Percentiles rank a stretch among this genome's conserved stretches.
Conservation (phyloP, 2,888 invertebrate species). For the Lissocephala sabroskyi region DNA sequence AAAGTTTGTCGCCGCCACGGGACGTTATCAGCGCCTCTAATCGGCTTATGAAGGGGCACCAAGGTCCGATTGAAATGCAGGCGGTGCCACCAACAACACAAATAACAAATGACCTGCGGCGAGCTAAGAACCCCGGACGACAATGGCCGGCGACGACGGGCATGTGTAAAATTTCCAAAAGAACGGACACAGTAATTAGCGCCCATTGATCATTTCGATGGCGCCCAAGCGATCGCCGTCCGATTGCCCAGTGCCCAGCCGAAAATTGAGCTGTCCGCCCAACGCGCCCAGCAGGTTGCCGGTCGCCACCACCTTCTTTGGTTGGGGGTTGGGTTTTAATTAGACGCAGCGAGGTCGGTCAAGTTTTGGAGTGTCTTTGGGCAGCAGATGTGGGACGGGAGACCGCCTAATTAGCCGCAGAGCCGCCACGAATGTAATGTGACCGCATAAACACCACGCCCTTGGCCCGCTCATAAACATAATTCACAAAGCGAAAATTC, state of each 20-base stretch:
- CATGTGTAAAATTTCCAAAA: constrained; percentile 55
- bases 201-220: constrained; percentile 54
- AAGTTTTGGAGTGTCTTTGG: too few species aligned
- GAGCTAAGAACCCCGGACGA: constrained; percentile 35
- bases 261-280: too few species aligned
- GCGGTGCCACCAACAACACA: constrained; percentile 21
- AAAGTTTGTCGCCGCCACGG: constrained; percentile 57
- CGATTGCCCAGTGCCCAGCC: too few species aligned
- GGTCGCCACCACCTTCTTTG: too few species aligned
- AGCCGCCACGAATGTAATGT: too few species aligned
- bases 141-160: constrained; percentile 21
- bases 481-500: constrained; percentile 48
- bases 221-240: constrained; percentile 38
- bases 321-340: too few species aligned
- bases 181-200: constrained; percentile 58
- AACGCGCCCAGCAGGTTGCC: background rate
- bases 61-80: constrained; percentile 64
- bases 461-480: constrained; percentile 30
- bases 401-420: too few species aligned
- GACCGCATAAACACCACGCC: background rate
- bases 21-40: constrained; percentile 63
- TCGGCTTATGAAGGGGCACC: constrained; percentile 23
- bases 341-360: too few species aligned
- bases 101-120: constrained; percentile 54
- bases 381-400: too few species aligned